Base-by-base conservation (phyloP, 2,888 invertebrate genomes). In the Charanyca ferruginea region DNA sequence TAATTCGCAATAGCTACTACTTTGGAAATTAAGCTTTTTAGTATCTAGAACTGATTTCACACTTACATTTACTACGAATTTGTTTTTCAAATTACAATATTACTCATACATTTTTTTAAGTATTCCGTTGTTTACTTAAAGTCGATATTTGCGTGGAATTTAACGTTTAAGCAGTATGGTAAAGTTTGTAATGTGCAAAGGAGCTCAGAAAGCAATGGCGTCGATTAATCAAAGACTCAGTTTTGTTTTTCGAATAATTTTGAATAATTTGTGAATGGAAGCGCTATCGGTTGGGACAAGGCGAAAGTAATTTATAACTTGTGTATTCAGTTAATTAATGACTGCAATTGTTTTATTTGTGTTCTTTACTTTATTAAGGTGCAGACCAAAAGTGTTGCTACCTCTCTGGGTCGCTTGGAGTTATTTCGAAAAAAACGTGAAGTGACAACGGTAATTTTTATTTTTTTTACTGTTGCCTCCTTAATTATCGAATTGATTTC, bases 201-300 rank as follows among this genome's bases (percentile, higher is more conserved):
- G 75, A 89, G 87, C 83, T 84, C 73, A 70, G 77, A 84, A 86
- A 85, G 86, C 86, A 84, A 89, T 90, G 85, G 89, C 83, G 78
- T 79, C 87, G 80, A 92, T 93, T 90, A 89, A 92, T 92, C 92
- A 91, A 87, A 81, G 73, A 59, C 59, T 63, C 81, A 81, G 84
- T 89, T 89, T 91, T 90, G 84, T 89, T 90, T 89, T 89, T 90
- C 79, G 84, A 86, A 87, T 89, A 89, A 90, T 91, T 90, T 91
- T 90, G 85, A 92, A 92, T 92, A 90, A 93, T 93, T 91, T 91
- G 91, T 92, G 90, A 92, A 92, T 90, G 90, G 85, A 83, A 85
- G 85, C 86, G 88, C 84, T 91, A 91, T 90, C 88, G 74, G 74
- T 78, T 66, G 80, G 79, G 84, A 87, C 86, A 84, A 82, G 80